These are phyloP conservation scores for Agrochola macilenta DNA, from an alignment of 2,888 invertebrate genomes.

Conservation along the genomic window DNA sequence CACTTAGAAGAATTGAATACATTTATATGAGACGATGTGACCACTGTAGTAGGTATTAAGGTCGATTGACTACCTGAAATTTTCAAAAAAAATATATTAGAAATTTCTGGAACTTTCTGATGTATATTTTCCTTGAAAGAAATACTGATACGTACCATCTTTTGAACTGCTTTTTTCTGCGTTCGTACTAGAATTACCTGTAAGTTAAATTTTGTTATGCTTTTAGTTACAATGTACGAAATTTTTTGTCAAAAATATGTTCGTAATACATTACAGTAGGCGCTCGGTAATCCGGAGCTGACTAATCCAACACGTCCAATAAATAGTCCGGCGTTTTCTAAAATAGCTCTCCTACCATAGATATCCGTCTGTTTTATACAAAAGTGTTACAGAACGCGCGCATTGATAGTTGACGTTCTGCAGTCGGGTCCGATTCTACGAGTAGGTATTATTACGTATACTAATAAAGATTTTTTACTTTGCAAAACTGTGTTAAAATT, in stretches of 20 bases:
- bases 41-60: constrained; percentile 89
- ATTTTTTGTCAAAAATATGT: background rate
- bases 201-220: constrained; percentile 46
- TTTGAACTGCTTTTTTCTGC: constrained; percentile 88
- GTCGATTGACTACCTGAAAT: constrained; percentile 87
- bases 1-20: constrained; percentile 90
- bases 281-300: no score
- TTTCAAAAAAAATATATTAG: constrained; percentile 51
- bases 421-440: no score
- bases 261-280: constrained; percentile 1
- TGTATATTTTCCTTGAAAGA: constrained; percentile 17
- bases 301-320: no score
- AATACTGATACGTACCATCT: constrained; percentile 80
- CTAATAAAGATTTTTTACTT: no score
- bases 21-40: constrained; percentile 89
- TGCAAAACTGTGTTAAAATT: no score
- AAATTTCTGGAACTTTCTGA: constrained; percentile 16
- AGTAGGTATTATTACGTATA: no score
- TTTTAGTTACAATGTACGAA: constrained; percentile 18
- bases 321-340: no score
- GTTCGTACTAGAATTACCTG: constrained; percentile 89
- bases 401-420: no score
- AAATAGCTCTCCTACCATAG: no score
- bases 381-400: no score
- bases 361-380: no score